Conservation (phyloP, 2,797 vertebrate genomes). For the Synaphobranchus kaupii region DNA sequence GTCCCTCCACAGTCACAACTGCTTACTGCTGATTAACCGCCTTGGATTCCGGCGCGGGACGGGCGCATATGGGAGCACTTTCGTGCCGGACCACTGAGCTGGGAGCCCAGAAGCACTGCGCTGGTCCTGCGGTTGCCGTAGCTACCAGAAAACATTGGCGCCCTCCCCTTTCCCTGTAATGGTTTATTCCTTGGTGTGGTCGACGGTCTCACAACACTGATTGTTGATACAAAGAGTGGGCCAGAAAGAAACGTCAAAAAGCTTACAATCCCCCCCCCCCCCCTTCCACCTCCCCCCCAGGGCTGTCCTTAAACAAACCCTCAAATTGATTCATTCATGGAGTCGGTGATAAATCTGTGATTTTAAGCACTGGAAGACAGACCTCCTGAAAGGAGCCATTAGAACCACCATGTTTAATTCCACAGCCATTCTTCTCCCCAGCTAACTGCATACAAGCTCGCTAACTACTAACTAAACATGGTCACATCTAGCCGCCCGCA, state of each 20-base stretch:
- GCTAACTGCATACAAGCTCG: neutral
- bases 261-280: neutral
- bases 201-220: neutral
- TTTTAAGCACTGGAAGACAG: slow-evolving; percentile 9
- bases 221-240: neutral
- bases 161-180: neutral
- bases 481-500: too few species aligned
- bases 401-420: neutral
- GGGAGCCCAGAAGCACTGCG: neutral
- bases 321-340: neutral
- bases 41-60: neutral
- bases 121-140: neutral
- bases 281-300: neutral
- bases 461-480: neutral
- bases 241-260: neutral
- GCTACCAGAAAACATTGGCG: slow-evolving; percentile 13
- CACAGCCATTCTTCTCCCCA: neutral
- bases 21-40: neutral
- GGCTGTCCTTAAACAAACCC: slow-evolving; percentile 5
- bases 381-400: neutral
- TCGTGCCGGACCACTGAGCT: neutral
- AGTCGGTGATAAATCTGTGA: neutral
- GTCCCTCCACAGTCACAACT: neutral
- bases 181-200: slow-evolving; percentile 9
- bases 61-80: neutral